These are phyloP conservation scores for Pediacus dermestoides DNA, from an alignment of 2,888 invertebrate genomes.

Conservation along the genomic window DNA sequence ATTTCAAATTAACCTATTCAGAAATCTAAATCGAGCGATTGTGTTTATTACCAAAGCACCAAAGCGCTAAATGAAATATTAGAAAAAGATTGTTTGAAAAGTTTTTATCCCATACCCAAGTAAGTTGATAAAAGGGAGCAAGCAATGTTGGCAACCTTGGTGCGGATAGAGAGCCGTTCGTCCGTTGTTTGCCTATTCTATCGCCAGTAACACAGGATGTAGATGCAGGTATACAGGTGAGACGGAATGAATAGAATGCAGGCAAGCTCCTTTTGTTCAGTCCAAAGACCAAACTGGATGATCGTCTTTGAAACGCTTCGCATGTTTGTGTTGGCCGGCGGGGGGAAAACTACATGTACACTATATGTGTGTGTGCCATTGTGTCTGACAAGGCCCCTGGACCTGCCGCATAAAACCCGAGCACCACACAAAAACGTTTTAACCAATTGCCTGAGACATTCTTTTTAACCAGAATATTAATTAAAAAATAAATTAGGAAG, in stretches of 20 bases:
- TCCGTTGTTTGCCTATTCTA: slow-evolving; percentile 22
- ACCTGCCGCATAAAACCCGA: not conserved
- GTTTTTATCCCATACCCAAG: too few species aligned
- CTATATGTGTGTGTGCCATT: slow-evolving; percentile 1
- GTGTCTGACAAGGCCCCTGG: not conserved
- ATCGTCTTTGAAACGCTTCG: slow-evolving; percentile 33
- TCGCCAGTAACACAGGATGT: slow-evolving; percentile 40
- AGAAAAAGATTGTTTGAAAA: too few species aligned
- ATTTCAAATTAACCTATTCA: too few species aligned
- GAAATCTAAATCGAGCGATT: too few species aligned
- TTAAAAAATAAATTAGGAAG: too few species aligned
- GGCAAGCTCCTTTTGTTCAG: slow-evolving; percentile 45
- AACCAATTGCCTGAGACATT: too few species aligned
- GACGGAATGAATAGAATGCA: slow-evolving; percentile 48
- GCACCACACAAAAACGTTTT: too few species aligned
- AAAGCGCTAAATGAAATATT: too few species aligned
- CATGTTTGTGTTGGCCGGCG: slow-evolving; percentile 24
- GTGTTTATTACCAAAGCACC: too few species aligned
- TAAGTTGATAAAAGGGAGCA: slow-evolving; percentile 6
- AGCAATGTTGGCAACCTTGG: slow-evolving; percentile 16
- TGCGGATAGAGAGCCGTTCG: slow-evolving; percentile 9
- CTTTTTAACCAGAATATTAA: too few species aligned
- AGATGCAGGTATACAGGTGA: slow-evolving; percentile 50
- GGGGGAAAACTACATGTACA: slow-evolving; percentile 11
- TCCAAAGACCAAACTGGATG: slow-evolving; percentile 34